Percentiles rank a stretch among this genome's conserved stretches.
phyloP scores from a whole-genome alignment of 2,113 vertebrate species.

The Ceyx margarethae region DNA sequence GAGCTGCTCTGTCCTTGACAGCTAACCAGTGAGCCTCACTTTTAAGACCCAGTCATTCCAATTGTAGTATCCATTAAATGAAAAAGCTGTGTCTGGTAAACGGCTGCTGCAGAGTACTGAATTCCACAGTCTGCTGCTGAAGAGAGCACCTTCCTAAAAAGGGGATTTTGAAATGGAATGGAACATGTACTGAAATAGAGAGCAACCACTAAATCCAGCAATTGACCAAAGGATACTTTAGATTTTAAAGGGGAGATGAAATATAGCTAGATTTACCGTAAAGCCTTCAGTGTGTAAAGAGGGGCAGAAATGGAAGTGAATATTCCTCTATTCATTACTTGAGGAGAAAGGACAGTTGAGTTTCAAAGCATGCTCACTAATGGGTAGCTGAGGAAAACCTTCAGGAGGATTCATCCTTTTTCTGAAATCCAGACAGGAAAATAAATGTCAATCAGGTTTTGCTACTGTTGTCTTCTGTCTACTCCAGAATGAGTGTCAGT shows the following conservation, averaged over 20 bases:
- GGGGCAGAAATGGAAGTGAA: background rate
- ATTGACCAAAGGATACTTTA: background rate
- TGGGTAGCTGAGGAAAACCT: background rate
- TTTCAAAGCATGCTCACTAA: background rate
- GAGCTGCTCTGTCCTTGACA: background rate
- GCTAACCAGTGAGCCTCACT: background rate
- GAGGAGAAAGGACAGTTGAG: background rate
- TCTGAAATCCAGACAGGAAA: background rate
- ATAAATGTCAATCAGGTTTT: background rate
- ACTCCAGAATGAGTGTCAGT: accelerated
- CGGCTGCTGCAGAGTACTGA: background rate
- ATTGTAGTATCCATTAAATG: background rate
- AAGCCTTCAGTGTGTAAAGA: background rate
- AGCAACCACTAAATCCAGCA: background rate
- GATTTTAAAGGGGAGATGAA: background rate
- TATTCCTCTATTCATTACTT: background rate
- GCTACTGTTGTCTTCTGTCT: background rate
- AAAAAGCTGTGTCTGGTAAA: background rate
- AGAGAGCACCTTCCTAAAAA: background rate
- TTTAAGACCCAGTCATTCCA: background rate
- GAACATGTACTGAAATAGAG: background rate
- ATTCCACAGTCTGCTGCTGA: background rate
- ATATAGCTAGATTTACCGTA: background rate
- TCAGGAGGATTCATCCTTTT: background rate
- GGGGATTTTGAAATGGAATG: background rate